These are phyloP conservation scores for Caenorhabditis panamensis DNA, from an alignment of 2,888 invertebrate species.

Conservation along the genomic window DNA sequence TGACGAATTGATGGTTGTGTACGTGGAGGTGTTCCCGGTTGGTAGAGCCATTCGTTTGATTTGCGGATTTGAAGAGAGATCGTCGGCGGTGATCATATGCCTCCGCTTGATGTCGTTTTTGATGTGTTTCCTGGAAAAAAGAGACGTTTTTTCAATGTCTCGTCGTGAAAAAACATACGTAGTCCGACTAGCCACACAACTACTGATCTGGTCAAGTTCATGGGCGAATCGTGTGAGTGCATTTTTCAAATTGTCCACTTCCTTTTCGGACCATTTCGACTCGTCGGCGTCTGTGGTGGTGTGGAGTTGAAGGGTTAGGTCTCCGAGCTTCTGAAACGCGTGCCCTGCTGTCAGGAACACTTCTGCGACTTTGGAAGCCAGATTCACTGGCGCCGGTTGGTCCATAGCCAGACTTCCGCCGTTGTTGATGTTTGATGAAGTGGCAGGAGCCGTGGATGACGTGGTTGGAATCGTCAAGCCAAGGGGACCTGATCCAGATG, in stretches of 20 bases:
- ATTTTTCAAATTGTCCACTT: conserved; percentile 73
- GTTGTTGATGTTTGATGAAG: not conserved
- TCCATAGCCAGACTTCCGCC: conserved; percentile 52
- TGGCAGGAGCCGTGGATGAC: conserved; percentile 23
- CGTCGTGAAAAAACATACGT: conserved; percentile 63
- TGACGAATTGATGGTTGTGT: conserved; percentile 21
- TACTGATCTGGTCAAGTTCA: conserved; percentile 77
- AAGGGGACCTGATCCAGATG: conserved; percentile 7
- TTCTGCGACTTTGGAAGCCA: conserved; percentile 74
- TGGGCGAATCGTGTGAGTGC: conserved; percentile 76
- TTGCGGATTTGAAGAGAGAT: not conserved
- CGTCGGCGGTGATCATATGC: conserved; percentile 52
- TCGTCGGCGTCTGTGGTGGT: conserved; percentile 66
- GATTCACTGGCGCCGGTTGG: conserved; percentile 65
- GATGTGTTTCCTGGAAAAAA: conserved; percentile 67
- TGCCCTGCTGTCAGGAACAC: conserved; percentile 78
- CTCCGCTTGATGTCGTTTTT: conserved; percentile 74
- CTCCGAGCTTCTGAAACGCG: conserved; percentile 79
- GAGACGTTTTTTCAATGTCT: not conserved
- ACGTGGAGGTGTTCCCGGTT: conserved; percentile 2
- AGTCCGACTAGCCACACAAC: conserved; percentile 69
- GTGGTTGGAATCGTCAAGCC: too few species aligned
- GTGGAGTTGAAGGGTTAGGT: conserved; percentile 76
- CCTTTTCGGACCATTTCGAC: conserved; percentile 76
- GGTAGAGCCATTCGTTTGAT: conserved; percentile 41